phyloP scores from a whole-genome alignment of 2,888 invertebrate species.

The Caenorhabditis sp. region DNA sequence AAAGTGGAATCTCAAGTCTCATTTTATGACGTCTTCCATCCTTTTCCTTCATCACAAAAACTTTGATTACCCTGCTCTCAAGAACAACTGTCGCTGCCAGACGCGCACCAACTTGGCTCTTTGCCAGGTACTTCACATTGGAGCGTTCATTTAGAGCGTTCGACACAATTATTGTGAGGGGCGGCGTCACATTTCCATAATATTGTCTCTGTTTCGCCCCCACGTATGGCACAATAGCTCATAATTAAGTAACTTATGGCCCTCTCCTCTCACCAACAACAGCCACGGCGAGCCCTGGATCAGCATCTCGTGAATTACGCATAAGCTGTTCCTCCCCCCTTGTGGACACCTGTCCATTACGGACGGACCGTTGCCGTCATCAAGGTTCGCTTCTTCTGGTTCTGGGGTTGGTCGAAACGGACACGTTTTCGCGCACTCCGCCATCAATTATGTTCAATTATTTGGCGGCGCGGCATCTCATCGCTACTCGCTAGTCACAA shows the following conservation, averaged over 20 bases:
- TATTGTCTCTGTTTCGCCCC: slow-evolving; percentile 26
- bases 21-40: slow-evolving; percentile 5
- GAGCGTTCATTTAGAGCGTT: neutral
- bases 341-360: slow-evolving; percentile 57
- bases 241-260: slow-evolving; percentile 61
- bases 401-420: neutral
- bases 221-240: slow-evolving; percentile 56
- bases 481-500: slow-evolving; percentile 18
- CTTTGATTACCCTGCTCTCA: slow-evolving; percentile 4
- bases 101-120: slow-evolving; percentile 14
- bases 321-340: slow-evolving; percentile 40
- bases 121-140: slow-evolving; percentile 35
- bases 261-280: slow-evolving; percentile 9
- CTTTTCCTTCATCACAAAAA: no score
- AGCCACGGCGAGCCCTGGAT: slow-evolving; percentile 35
- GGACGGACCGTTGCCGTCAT: slow-evolving; percentile 13
- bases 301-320: slow-evolving; percentile 52
- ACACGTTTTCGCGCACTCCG: slow-evolving; percentile 22
- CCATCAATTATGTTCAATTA: slow-evolving; percentile 60
- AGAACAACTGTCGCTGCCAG: slow-evolving; percentile 30
- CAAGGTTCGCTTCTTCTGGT: slow-evolving; percentile 14
- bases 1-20: neutral
- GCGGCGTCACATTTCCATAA: slow-evolving; percentile 53
- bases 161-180: slow-evolving; percentile 31
- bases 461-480: slow-evolving; percentile 41